Conservation (phyloP, 1,140 invertebrate genomes). For the Drosophila sulfurigaster region DNA sequence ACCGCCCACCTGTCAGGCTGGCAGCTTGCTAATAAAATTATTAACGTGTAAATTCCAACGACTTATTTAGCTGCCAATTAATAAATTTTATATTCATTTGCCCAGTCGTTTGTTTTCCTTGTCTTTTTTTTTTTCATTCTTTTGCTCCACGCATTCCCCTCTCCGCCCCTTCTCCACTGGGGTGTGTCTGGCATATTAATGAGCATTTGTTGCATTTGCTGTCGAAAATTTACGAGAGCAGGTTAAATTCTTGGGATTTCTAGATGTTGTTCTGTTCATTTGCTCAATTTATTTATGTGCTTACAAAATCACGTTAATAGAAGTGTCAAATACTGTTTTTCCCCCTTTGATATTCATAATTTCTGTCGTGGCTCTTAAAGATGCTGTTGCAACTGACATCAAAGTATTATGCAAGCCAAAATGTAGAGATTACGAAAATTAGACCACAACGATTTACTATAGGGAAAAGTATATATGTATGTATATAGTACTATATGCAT, state of each 20-base stretch:
- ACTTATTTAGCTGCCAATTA: conserved; percentile 82
- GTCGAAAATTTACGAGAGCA: conserved; percentile 71
- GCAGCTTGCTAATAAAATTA: conserved; percentile 74
- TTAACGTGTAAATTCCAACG: conserved; percentile 75
- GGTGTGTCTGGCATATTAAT: conserved; percentile 80
- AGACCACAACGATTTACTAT: conserved; percentile 7
- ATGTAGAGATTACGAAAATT: conserved; percentile 13
- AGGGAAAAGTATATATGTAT: neutral
- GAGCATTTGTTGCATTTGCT: conserved; percentile 72
- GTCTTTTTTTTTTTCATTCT: conserved; percentile 16
- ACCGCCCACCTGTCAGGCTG: neutral
- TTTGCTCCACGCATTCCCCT: conserved; percentile 31
- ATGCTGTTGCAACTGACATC: neutral
- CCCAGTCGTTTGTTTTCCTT: conserved; percentile 38
- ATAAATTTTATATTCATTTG: conserved; percentile 75
- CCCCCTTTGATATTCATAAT: conserved; percentile 58
- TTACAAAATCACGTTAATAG: conserved; percentile 53
- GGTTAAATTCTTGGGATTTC: conserved; percentile 77
- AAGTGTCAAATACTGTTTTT: conserved; percentile 1
- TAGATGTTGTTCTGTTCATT: conserved; percentile 57
- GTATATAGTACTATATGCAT: neutral
- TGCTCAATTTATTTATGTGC: conserved; percentile 77
- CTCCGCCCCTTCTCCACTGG: conserved; percentile 23
- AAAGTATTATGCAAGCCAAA: neutral
- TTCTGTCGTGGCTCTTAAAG: conserved; percentile 2